Conservation (phyloP, 2,888 invertebrate genomes). For the Chalcosyrphus nemorum region DNA sequence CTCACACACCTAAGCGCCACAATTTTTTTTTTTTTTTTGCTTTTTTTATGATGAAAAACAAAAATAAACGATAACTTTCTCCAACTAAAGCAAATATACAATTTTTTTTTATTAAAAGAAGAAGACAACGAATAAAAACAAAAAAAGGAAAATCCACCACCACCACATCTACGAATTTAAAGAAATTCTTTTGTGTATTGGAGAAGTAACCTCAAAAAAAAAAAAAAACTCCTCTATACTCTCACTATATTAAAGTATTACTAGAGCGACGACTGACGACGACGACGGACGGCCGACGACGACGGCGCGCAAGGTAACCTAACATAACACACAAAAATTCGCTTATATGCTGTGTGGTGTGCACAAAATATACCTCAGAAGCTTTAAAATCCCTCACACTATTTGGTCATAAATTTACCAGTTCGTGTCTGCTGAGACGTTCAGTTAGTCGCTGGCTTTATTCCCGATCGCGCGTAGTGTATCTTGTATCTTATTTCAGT, state of each 20-base stretch:
- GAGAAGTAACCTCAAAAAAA: constrained; percentile 45
- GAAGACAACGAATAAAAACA: too few species aligned
- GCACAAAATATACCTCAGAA: constrained; percentile 61
- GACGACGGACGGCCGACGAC: too few species aligned
- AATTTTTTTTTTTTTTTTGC: too few species aligned
- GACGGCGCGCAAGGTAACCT: constrained; percentile 39
- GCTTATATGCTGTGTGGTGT: constrained; percentile 51
- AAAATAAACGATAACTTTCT: constrained; percentile 70
- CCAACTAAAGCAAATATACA: constrained; percentile 22
- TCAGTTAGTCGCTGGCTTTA: constrained; percentile 69
- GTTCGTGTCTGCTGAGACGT: constrained; percentile 59
- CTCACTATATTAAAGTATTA: constrained; percentile 11
- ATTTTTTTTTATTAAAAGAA: constrained; percentile 10
- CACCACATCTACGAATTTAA: not conserved
- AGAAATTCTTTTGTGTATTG: constrained; percentile 31
- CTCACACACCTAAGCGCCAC: constrained; percentile 34
- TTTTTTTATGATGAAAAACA: constrained; percentile 58
- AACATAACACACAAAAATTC: constrained; percentile 64
- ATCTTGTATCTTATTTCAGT: constrained; percentile 32
- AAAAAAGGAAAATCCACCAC: constrained; percentile 57
- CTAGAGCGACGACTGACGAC: too few species aligned
- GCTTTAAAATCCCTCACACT: constrained; percentile 65
- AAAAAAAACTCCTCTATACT: constrained; percentile 1
- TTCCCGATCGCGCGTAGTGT: constrained; percentile 50
- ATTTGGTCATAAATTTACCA: constrained; percentile 68